phyloP scores from a whole-genome alignment of 1,140 invertebrate genomes.

The Holotrichia oblita region DNA sequence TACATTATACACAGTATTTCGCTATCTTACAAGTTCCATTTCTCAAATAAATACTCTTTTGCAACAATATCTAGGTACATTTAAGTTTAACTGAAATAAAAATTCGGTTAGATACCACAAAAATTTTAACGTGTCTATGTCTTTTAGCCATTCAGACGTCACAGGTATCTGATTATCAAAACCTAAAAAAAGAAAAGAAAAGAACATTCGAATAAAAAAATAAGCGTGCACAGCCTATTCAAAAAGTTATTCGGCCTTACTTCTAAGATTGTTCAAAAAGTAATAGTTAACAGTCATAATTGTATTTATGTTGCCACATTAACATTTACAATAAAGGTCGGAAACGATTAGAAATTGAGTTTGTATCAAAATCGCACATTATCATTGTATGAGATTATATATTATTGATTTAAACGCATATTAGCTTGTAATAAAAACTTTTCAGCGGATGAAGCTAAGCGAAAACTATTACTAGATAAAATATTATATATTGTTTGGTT shows the following conservation, averaged over 20 bases:
- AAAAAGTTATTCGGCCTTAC: slow-evolving; percentile 30
- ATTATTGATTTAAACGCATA: too few species aligned
- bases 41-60: slow-evolving; percentile 38
- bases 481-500: too few species aligned
- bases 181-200: slow-evolving; percentile 19
- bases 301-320: neutral
- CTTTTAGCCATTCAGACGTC: neutral
- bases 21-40: slow-evolving; percentile 40
- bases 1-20: slow-evolving; percentile 39
- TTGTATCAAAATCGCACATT: slow-evolving; percentile 38
- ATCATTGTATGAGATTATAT: neutral
- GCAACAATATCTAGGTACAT: slow-evolving; percentile 38
- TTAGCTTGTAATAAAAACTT: too few species aligned
- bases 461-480: too few species aligned
- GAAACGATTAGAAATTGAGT: slow-evolving; percentile 13
- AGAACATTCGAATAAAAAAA: slow-evolving; percentile 34
- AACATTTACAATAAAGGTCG: neutral
- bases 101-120: neutral
- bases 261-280: slow-evolving; percentile 11
- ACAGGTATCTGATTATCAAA: slow-evolving; percentile 10
- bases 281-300: slow-evolving; percentile 11
- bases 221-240: slow-evolving; percentile 45
- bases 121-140: slow-evolving; percentile 24
- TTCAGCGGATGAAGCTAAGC: too few species aligned
- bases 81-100: neutral